Base-by-base conservation (phyloP, 2,113 vertebrate species). In the Falco punctatus region DNA sequence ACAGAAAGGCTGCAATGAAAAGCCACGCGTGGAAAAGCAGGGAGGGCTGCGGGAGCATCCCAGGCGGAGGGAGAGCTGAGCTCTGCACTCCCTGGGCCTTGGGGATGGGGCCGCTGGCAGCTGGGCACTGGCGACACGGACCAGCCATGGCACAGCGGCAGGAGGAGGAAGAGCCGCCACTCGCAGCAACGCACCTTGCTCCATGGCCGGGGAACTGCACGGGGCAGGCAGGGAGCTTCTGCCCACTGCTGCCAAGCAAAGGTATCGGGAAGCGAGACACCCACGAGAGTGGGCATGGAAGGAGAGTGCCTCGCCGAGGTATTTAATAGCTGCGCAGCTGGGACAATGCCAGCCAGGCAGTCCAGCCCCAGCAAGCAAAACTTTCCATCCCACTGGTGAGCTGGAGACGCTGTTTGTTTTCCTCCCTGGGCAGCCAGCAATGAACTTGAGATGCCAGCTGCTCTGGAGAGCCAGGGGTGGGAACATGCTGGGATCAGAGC, bases 371-470 rank as follows among this genome's bases (percentile, higher is more conserved):
- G 61, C 57, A 58, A 94, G 92, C 73, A 70, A 96, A 96, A 96
- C 81, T 95, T 96, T 96, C 94, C 81, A 0, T 85, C 46, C 40
- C 5, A 1, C 40, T 81, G 88, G 42, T 23, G 40, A 86, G 86
- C 83, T 81, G 80, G 67, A 96, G 51, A 91, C 27, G 3, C 27
- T 65, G 93, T 85, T 96, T 96, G 92, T 96, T 97, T 95, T 95
- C 89, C 73, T 94, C 81, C 18, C 69, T 2, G 77, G 73, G 86
- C 70, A 90, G 90, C 73, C 90, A 90, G 88, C 66, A 57, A 59
- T 1, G 24, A 89, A 64, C 51, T 42, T 0, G 19, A 61, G 93
- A 40, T 54, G 66, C 57, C 93, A 95, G 94, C 91, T 95, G 95
- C 82, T 93, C 67, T 0, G 0, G 62, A 69, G 58, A 83, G 62